A percentile compares a stretch with the other conserved stretches of the same genome.
These are phyloP conservation scores for Polyommatus iphigenia DNA, from an alignment of 2,888 invertebrate genomes.

Conservation along the genomic window DNA sequence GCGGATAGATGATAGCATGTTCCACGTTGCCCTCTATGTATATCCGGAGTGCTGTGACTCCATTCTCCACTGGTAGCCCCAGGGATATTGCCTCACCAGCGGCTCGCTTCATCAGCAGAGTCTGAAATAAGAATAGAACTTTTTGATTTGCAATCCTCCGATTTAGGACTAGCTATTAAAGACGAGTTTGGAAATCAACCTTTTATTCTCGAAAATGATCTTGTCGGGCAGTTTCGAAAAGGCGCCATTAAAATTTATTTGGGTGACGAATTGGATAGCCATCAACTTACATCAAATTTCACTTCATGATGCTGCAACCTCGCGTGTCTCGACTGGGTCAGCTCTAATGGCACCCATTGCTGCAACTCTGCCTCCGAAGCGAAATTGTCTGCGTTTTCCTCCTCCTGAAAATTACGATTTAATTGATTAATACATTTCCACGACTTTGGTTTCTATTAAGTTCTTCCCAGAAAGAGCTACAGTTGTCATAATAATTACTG, in stretches of 20 bases:
- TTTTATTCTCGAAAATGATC: not conserved
- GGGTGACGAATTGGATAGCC: conserved; percentile 58
- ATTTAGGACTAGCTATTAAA: not conserved
- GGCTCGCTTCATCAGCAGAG: conserved; percentile 61
- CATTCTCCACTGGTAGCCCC: conserved; percentile 69
- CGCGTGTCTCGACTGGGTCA: conserved; percentile 50
- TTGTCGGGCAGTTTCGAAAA: not conserved
- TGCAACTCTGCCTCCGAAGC: conserved; percentile 55
- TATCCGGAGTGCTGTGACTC: conserved; percentile 64
- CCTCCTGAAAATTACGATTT: conserved; percentile 51
- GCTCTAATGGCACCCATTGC: conserved; percentile 54
- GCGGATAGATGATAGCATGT: conserved; percentile 71
- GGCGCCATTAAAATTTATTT: not conserved
- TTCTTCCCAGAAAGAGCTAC: too few relatives aligned
- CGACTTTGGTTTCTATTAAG: not conserved
- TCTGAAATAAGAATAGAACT: conserved; percentile 48
- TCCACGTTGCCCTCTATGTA: conserved; percentile 70
- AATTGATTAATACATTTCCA: not conserved
- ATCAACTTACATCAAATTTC: conserved; percentile 1
- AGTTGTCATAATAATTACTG: not conserved
- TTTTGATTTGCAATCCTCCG: not conserved
- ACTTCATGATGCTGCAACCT: conserved; percentile 49
- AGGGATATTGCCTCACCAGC: conserved; percentile 64
- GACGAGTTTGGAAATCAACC: not conserved
- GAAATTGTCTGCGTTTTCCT: conserved; percentile 53